Evolutionary conservation across 2,113 vertebrate genomes (phyloP).

Genomic region (Sander lucioperca): DNA sequence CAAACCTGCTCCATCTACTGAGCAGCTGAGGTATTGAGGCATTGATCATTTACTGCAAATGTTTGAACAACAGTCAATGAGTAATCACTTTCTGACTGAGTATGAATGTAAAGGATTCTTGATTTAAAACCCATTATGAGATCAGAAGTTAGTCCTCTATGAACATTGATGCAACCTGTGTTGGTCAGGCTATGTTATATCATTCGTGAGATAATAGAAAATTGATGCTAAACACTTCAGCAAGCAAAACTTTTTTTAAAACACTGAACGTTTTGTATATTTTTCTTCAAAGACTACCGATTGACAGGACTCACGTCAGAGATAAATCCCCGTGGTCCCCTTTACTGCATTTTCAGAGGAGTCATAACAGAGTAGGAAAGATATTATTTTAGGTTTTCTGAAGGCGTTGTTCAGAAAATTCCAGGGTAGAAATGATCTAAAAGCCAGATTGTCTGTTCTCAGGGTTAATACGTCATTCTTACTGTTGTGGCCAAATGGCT

Average conservation of each 20-base stretch:
- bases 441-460: constrained; percentile 4
- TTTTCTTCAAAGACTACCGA: background rate
- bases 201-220: background rate
- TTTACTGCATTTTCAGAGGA: background rate
- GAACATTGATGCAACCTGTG: too few relatives aligned
- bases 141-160: background rate
- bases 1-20: constrained; percentile 55
- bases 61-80: background rate
- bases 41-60: background rate
- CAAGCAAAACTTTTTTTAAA: background rate
- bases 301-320: background rate
- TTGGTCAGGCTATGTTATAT: background rate
- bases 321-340: background rate
- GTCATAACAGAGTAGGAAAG: background rate
- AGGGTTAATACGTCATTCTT: background rate
- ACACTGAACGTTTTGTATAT: background rate
- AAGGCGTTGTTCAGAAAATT: background rate
- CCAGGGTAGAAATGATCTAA: background rate
- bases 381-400: background rate
- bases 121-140: constrained; percentile 1
- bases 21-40: constrained; percentile 30
- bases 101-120: background rate
- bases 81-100: background rate
- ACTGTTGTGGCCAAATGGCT: background rate
- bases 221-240: background rate